phyloP scores from a whole-genome alignment of 2,113 vertebrate genomes.

The Columba janthina region DNA sequence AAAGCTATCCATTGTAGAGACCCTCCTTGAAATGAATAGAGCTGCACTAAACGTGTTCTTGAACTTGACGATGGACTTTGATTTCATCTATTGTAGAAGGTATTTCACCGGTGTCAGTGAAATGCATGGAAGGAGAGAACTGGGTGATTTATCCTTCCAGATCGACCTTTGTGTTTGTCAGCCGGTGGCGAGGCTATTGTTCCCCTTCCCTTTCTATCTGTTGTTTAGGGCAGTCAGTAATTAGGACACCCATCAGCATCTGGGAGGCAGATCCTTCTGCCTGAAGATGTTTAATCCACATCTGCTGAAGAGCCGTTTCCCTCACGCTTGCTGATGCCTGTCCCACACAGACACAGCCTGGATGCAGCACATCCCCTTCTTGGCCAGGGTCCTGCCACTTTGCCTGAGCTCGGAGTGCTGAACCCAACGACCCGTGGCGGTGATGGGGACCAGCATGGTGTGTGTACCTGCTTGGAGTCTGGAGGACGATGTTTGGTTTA shows the following conservation, averaged over 20 bases:
- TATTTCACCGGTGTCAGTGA: background rate
- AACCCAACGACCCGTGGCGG: accelerated
- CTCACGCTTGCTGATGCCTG: accelerated
- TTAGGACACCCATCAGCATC: background rate
- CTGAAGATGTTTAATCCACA: background rate
- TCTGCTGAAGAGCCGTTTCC: background rate
- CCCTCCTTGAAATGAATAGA: slow-evolving; percentile 26
- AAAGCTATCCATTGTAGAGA: slow-evolving; percentile 14
- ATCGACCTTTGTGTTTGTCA: background rate
- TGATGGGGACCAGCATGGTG: background rate
- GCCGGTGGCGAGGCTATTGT: background rate
- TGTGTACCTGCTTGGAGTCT: background rate
- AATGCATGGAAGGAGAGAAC: background rate
- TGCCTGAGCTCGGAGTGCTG: background rate
- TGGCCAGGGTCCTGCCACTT: background rate
- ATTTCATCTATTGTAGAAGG: background rate
- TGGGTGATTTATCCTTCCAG: background rate
- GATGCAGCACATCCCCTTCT: background rate
- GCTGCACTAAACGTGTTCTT: slow-evolving; percentile 40
- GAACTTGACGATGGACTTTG: background rate
- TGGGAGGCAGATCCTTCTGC: background rate
- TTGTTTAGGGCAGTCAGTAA: background rate
- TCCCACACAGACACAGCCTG: too few relatives aligned
- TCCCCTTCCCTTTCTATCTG: background rate
- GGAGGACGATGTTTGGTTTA: background rate